Evolutionary conservation across 2,113 vertebrate genomes (phyloP).

Genomic region (Heterocephalus glaber): DNA sequence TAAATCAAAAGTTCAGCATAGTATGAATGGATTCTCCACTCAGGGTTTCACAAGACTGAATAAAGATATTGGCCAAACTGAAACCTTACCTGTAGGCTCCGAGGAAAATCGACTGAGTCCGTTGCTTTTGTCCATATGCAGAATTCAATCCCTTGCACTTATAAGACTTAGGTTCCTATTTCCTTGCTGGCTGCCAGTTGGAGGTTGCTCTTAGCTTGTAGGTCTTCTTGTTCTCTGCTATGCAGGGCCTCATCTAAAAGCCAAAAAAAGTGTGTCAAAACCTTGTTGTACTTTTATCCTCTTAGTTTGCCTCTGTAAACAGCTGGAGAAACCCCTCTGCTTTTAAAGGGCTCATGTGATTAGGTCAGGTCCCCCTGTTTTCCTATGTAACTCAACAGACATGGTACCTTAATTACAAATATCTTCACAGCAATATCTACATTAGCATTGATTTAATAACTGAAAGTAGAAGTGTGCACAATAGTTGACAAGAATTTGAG

Average conservation of each 20-base stretch:
- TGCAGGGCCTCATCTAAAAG: rapidly evolving
- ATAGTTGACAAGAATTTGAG: not conserved
- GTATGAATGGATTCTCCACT: not conserved
- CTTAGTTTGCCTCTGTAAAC: not conserved
- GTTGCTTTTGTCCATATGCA: not conserved
- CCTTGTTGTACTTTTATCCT: not conserved
- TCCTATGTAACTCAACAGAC: not conserved
- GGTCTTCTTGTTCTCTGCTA: not conserved
- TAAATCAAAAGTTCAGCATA: not conserved
- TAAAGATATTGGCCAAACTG: not conserved
- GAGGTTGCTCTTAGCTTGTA: not conserved
- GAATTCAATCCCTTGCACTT: not conserved
- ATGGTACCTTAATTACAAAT: not conserved
- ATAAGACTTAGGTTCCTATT: not conserved
- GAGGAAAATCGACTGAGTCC: not conserved
- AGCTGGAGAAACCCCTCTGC: not conserved
- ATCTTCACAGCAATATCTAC: not conserved
- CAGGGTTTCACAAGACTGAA: not conserved
- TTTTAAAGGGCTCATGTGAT: not conserved
- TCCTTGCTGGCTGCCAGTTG: not conserved
- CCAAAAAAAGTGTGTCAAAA: not conserved
- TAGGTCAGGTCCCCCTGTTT: not conserved
- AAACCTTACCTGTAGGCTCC: not conserved
- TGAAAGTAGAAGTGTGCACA: not conserved
- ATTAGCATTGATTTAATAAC: not conserved